Evolutionary conservation across 92 coral and sea anemone genomes (phyloP), one percentile per base, ranked within the genome.

Genomic region (Heliopora coerulea): DNA sequence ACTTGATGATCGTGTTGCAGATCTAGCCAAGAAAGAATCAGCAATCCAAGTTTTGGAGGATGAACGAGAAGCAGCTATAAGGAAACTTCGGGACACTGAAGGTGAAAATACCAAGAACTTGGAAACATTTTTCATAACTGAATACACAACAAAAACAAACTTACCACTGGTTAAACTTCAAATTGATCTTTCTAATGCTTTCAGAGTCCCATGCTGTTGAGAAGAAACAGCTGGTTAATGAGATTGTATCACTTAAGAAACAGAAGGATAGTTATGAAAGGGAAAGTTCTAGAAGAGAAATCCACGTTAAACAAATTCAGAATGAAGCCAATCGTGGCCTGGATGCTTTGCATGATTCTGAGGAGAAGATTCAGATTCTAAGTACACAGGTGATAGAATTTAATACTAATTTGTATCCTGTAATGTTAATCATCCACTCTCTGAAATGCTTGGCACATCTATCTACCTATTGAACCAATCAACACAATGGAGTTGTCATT

Each of bases 171-270:
- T n/a, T 35, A 21, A 0, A 9, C 17, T 41, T 44, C 35, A 29
- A 56, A 10, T n/a, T 29, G 3, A 11, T 0, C 18, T 54, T 32
- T 32, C 30, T 9, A 32, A 58, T 15, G 37, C 18, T 24, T 33
- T 65, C 17, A 89, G 96, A 95, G 83, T 84, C 89, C 12, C 90
- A 87, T 72, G 88, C 92, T 17, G 83, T 86, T 73, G 99, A 95
- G 78, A 95, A 95, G 61, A 89, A 90, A 8, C 99, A 95, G 24
- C 79, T 95, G 25, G 99, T 95, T 15, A 89, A 90, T 67, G 99
- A 95, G 83, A 83, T 95, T 29, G 96, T 95, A 19, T 95, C 96
- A 1, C 82, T 95, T 14, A 95, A 95, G 82, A 95, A 95, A 79
- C 57, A 72, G 59, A 79, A 81, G 0, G 93, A 90, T 62, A 84